Evolutionary conservation across 2,113 vertebrate species (phyloP).

Genomic region (Vulpes lagopus): DNA sequence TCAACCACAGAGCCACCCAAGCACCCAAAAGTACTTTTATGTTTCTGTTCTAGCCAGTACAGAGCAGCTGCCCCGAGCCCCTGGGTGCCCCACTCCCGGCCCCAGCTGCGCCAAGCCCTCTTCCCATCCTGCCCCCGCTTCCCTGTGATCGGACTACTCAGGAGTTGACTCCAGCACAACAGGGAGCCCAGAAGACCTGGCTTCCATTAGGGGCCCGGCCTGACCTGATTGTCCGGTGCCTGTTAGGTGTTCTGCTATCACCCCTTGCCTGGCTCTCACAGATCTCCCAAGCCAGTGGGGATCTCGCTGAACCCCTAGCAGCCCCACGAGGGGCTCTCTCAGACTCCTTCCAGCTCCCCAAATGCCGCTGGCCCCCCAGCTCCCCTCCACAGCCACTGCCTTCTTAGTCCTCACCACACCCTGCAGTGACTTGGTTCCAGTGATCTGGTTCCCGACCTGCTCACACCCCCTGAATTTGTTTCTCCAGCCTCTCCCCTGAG

Average conservation of each 20-base stretch:
- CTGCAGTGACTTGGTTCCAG: neutral
- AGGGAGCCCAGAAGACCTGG: neutral
- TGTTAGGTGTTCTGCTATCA: neutral
- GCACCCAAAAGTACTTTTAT: neutral
- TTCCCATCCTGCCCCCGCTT: neutral
- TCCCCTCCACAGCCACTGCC: neutral
- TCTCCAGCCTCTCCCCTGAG: neutral
- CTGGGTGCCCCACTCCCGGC: neutral
- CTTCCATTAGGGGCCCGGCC: neutral
- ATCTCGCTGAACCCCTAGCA: neutral
- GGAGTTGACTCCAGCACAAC: neutral
- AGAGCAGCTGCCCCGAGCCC: neutral
- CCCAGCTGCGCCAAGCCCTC: neutral
- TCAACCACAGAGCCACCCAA: no score
- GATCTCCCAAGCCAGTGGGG: neutral
- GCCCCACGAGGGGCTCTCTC: neutral
- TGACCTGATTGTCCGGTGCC: neutral
- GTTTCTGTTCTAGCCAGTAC: neutral
- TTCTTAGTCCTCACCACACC: neutral
- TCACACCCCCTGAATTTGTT: neutral
- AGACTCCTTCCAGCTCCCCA: neutral
- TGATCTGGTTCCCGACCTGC: neutral
- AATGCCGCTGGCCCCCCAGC: neutral
- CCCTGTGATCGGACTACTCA: neutral
- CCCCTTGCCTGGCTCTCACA: neutral